A percentile compares a stretch with the other conserved stretches of the same genome.
Conservation (phyloP, 2,888 invertebrate genomes). For the Prosopocoilus inquinatus region DNA sequence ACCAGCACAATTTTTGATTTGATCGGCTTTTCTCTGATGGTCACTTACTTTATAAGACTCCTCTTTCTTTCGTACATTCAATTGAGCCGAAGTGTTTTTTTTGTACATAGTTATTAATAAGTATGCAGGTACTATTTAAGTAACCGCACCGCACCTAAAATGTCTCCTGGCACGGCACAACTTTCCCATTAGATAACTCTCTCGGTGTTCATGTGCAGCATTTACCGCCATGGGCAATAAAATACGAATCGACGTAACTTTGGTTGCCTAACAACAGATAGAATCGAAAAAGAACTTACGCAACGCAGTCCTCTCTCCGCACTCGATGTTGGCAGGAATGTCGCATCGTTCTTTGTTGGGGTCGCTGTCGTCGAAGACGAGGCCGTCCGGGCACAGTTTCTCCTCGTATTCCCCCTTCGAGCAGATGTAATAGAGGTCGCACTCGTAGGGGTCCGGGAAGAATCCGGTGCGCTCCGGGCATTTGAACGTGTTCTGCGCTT, state of each 20-base stretch:
- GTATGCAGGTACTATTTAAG: too few species aligned
- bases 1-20: too few species aligned
- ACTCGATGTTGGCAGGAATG: constrained; percentile 74
- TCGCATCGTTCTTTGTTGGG: constrained; percentile 73
- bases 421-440: constrained; percentile 78
- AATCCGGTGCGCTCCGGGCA: constrained; percentile 74
- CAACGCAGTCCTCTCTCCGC: constrained; percentile 68
- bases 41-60: too few species aligned
- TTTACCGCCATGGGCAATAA: not conserved
- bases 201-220: constrained; percentile 5
- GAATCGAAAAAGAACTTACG: constrained; percentile 59
- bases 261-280: constrained; percentile 1
- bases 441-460: constrained; percentile 72
- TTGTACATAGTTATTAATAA: too few species aligned
- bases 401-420: constrained; percentile 63
- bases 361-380: constrained; percentile 72
- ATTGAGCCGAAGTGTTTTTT: too few species aligned
- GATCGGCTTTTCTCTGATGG: too few species aligned
- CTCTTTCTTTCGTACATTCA: too few species aligned
- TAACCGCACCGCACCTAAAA: not conserved
- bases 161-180: constrained; percentile 5
- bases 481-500: constrained; percentile 53
- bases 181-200: constrained; percentile 4
- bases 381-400: constrained; percentile 73
- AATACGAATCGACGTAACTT: not conserved